Conservation (phyloP, 1,140 invertebrate genomes). For the Globodera rostochiensis region DNA sequence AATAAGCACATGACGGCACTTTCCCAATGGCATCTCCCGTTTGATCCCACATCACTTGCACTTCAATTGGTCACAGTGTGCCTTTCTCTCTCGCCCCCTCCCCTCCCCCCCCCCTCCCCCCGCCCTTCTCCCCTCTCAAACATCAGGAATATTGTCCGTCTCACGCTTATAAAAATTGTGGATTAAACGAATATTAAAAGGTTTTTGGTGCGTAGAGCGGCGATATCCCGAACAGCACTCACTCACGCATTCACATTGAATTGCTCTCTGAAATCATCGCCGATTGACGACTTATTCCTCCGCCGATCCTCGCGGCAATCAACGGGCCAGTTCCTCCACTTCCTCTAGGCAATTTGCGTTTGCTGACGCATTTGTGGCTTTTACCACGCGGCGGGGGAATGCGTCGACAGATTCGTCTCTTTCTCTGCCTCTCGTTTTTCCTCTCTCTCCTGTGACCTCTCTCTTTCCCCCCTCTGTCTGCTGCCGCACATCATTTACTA, state of each 20-base stretch:
- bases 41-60: neutral
- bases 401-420: conserved; percentile 10
- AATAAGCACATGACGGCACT: neutral
- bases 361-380: neutral
- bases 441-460: neutral
- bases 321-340: conserved; percentile 14
- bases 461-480: neutral
- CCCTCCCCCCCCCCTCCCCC: neutral
- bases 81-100: neutral
- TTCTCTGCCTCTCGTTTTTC: neutral
- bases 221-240: no score
- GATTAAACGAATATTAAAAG: no score
- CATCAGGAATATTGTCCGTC: neutral
- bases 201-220: no score
- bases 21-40: neutral
- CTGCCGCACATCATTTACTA: neutral
- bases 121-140: neutral
- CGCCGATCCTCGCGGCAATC: conserved; percentile 14
- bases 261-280: no score
- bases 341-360: conserved; percentile 3
- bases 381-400: conserved; percentile 8
- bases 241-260: no score
- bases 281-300: conserved; percentile 2
- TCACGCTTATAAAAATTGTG: no score
- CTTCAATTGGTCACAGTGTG: neutral